These are phyloP conservation scores for Hypena proboscidalis DNA, from an alignment of 2,888 invertebrate species.

Conservation along the genomic window DNA sequence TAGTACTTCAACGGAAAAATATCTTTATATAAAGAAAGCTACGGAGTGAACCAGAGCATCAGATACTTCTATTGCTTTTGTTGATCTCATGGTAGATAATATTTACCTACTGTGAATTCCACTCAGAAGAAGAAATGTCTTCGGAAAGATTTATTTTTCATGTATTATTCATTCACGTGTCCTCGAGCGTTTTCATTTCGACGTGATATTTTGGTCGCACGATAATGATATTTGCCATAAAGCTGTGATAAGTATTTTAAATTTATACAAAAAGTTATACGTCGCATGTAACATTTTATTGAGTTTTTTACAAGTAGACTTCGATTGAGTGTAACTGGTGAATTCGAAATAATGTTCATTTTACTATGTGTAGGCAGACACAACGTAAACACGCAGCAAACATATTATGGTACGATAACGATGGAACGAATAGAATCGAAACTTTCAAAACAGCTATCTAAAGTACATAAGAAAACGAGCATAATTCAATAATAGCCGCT, in stretches of 20 bases:
- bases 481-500: conserved; percentile 1
- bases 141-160: conserved; percentile 78
- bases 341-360: no score
- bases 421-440: no score
- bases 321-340: no score
- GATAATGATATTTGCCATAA: conserved; percentile 76
- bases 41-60: conserved; percentile 1
- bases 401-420: no score
- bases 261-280: conserved; percentile 23
- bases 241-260: conserved; percentile 39
- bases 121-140: conserved; percentile 65
- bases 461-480: not conserved
- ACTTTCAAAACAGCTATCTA: no score
- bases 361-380: no score
- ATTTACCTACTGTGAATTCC: conserved; percentile 70
- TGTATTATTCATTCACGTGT: conserved; percentile 81
- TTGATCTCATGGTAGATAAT: conserved; percentile 55
- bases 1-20: no score
- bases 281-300: not conserved
- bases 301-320: no score
- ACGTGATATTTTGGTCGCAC: conserved; percentile 70
- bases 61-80: conserved; percentile 40
- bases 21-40: not conserved
- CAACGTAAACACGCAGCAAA: no score
- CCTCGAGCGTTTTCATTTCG: conserved; percentile 77